phyloP scores from a whole-genome alignment of 2,113 vertebrate genomes.

The Myanophis thanlyinensis region DNA sequence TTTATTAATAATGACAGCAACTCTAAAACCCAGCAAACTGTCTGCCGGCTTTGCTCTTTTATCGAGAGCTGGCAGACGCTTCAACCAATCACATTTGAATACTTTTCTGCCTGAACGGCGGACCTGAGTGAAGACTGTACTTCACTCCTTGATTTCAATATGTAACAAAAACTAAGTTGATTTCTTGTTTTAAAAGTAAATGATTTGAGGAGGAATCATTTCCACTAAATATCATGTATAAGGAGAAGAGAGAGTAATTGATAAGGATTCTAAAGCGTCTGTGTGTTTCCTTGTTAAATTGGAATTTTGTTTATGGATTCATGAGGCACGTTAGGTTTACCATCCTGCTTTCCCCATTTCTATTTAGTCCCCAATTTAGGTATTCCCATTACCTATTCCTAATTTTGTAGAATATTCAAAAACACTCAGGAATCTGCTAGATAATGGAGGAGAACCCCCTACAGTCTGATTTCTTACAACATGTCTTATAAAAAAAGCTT shows the following conservation, averaged over 20 bases:
- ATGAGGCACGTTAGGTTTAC: neutral
- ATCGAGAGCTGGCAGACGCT: too few species aligned
- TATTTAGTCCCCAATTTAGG: neutral
- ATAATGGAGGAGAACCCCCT: neutral
- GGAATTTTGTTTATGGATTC: neutral
- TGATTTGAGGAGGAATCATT: neutral
- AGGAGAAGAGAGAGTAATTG: neutral
- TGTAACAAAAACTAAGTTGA: neutral
- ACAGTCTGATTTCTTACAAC: neutral
- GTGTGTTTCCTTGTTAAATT: neutral
- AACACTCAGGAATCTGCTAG: neutral
- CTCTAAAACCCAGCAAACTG: too few species aligned
- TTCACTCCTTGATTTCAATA: too few species aligned
- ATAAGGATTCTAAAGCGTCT: neutral
- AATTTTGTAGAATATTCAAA: conserved; percentile 5
- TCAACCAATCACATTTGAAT: too few species aligned
- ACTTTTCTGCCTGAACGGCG: too few species aligned
- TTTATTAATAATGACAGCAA: too few species aligned
- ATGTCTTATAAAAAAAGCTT: neutral
- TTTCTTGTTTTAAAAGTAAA: neutral
- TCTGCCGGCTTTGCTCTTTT: too few species aligned
- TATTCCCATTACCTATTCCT: neutral
- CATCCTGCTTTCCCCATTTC: neutral
- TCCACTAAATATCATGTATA: neutral
- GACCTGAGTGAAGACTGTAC: too few species aligned